Conservation (phyloP, 2,113 vertebrate genomes). For the Sceloporus undulatus region DNA sequence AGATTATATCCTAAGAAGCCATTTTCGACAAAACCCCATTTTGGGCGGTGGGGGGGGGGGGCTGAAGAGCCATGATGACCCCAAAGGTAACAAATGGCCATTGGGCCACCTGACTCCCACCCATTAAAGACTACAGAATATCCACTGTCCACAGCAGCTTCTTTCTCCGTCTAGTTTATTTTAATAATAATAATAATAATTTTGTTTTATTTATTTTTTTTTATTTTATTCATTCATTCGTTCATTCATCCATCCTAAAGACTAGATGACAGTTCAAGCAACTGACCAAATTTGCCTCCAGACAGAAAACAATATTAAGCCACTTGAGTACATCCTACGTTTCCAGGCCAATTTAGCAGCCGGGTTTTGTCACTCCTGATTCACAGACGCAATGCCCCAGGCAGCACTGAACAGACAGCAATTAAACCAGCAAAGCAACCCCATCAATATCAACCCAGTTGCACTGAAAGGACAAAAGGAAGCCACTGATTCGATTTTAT, state of each 20-base stretch:
- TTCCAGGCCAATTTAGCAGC: background rate
- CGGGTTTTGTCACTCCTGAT: background rate
- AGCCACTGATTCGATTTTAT: background rate
- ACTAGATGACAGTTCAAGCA: background rate
- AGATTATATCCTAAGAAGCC: too few relatives aligned
- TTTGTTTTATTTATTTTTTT: too few relatives aligned
- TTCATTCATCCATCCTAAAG: background rate
- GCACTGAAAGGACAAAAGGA: background rate
- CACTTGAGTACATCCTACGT: background rate
- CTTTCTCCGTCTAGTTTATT: too few relatives aligned
- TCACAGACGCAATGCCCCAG: rapidly evolving
- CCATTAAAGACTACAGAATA: too few relatives aligned
- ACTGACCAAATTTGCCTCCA: background rate
- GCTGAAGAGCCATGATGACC: too few relatives aligned
- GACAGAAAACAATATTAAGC: background rate
- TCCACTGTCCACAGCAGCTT: too few relatives aligned
- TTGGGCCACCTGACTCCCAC: too few relatives aligned
- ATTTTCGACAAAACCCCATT: too few relatives aligned
- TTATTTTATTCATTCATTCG: too few relatives aligned
- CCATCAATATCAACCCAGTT: rapidly evolving
- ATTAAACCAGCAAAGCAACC: background rate
- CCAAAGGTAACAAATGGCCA: too few relatives aligned
- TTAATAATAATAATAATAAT: too few relatives aligned
- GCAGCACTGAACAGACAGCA: rapidly evolving
- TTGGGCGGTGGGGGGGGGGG: too few relatives aligned